Evolutionary conservation across 2,113 vertebrate species (phyloP).

Genomic region (Puffinus mauretanicus): DNA sequence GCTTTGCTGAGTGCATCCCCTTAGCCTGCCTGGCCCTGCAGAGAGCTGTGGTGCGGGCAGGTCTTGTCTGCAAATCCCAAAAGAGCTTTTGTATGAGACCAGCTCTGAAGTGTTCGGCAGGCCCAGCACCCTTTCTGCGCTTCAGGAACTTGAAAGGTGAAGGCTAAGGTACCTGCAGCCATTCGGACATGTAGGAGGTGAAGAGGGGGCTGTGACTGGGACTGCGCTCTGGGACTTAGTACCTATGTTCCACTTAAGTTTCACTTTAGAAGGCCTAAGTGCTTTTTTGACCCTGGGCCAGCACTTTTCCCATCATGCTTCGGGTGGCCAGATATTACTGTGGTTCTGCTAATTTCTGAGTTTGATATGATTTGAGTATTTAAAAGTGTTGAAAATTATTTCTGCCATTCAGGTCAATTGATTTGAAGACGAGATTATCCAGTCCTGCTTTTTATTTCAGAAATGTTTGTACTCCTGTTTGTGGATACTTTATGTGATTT

Average conservation of each 20-base stretch:
- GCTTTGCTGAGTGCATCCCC: neutral
- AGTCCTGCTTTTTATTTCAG: neutral
- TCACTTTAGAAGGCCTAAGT: neutral
- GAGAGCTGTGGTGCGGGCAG: neutral
- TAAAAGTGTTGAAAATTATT: neutral
- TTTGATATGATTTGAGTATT: neutral
- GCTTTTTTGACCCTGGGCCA: slow-evolving; percentile 36
- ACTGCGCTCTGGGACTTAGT: neutral
- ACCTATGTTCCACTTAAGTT: neutral
- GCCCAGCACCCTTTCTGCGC: neutral
- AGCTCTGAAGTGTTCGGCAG: neutral
- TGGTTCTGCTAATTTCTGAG: neutral
- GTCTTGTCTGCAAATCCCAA: neutral
- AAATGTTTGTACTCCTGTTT: neutral
- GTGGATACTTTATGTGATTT: neutral
- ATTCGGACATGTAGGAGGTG: fast-evolving
- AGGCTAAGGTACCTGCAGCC: neutral
- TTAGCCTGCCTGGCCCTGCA: fast-evolving
- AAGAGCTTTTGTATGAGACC: neutral
- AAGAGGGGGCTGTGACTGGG: neutral
- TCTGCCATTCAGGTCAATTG: neutral
- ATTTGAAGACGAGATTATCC: neutral
- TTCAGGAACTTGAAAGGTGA: neutral
- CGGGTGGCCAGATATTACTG: neutral
- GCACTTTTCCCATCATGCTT: neutral